Evolutionary conservation across 2,797 vertebrate genomes (phyloP).

Genomic region (Cyclopterus lumpus): DNA sequence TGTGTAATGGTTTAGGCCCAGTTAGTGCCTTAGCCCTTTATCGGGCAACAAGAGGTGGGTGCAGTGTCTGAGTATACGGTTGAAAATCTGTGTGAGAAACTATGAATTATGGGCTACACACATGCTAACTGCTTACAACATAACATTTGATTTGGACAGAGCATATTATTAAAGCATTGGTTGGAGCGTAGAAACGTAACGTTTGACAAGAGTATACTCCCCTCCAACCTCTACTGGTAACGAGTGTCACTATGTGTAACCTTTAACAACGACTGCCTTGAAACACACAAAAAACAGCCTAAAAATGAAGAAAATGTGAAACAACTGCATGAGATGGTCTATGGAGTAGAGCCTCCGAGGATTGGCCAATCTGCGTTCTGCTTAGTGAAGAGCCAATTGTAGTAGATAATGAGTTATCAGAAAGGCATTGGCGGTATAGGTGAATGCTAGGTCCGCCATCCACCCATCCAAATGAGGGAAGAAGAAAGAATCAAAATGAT

Average conservation of each 20-base stretch:
- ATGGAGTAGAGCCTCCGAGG: too few relatives aligned
- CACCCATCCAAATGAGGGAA: background rate
- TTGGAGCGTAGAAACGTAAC: background rate
- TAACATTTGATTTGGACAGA: background rate
- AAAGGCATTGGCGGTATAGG: background rate
- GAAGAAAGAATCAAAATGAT: background rate
- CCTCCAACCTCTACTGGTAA: too few relatives aligned
- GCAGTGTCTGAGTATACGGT: background rate
- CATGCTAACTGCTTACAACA: background rate
- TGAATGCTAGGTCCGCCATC: background rate
- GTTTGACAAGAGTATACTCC: background rate
- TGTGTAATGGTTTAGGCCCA: background rate
- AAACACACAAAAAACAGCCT: too few relatives aligned
- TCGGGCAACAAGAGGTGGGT: background rate
- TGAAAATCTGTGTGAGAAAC: background rate
- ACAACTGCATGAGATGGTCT: too few relatives aligned
- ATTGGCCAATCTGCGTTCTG: too few relatives aligned
- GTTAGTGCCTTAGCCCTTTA: background rate
- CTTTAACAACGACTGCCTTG: too few relatives aligned
- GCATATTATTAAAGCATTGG: background rate
- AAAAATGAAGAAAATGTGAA: too few relatives aligned
- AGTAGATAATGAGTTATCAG: background rate
- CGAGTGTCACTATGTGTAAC: too few relatives aligned
- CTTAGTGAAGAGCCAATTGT: too few relatives aligned
- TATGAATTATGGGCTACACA: background rate